These are phyloP conservation scores for Rhincodon typus DNA, from an alignment of 2,797 vertebrate genomes.

Conservation along the genomic window DNA sequence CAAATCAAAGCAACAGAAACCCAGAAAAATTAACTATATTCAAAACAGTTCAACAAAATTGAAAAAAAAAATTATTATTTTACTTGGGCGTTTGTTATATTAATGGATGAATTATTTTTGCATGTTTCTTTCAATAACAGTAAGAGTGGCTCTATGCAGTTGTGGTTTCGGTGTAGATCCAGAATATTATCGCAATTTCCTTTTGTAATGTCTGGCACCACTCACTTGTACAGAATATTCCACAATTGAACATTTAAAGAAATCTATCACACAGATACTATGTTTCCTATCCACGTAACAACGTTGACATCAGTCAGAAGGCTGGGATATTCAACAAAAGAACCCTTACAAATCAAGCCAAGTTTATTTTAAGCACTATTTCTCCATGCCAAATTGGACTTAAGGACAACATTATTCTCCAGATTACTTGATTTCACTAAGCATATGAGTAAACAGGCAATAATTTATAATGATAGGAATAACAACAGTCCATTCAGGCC, in stretches of 20 bases:
- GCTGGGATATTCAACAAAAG: constrained; percentile 21
- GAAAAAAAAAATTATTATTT: background rate
- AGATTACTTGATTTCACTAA: background rate
- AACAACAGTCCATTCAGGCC: background rate
- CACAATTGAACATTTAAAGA: constrained; percentile 2
- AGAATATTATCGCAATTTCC: constrained; percentile 11
- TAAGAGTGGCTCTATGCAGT: background rate
- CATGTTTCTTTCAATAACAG: background rate
- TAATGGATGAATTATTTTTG: background rate
- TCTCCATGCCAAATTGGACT: background rate
- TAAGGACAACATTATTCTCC: background rate
- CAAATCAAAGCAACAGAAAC: no score
- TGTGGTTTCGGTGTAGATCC: background rate
- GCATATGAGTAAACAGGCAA: background rate
- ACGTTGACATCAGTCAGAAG: constrained; percentile 3
- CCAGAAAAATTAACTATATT: background rate
- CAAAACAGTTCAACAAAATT: background rate
- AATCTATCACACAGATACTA: background rate
- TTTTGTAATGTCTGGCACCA: constrained; percentile 1
- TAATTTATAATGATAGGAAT: background rate
- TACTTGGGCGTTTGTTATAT: background rate
- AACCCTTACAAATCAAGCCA: background rate
- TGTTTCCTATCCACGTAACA: background rate
- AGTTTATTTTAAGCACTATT: constrained; percentile 7
- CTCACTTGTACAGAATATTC: background rate